Percentiles rank a stretch among this genome's conserved stretches.
These are phyloP conservation scores for Lochmaea capreae DNA, from an alignment of 2,888 invertebrate genomes.

Conservation along the genomic window DNA sequence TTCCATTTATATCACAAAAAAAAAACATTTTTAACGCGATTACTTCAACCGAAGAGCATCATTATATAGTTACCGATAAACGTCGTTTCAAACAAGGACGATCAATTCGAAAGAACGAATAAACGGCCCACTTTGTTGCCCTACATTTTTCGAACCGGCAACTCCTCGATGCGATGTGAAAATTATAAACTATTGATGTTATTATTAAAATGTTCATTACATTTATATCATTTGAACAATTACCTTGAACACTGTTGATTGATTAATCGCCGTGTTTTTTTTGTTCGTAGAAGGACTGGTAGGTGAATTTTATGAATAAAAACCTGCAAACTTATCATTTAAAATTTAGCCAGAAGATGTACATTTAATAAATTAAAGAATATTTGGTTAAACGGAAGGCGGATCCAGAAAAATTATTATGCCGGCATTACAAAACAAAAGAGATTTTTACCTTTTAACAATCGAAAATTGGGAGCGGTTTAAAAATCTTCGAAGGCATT, in stretches of 20 bases:
- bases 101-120: neutral
- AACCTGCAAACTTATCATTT: too few relatives aligned
- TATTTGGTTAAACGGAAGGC: too few relatives aligned
- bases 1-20: neutral
- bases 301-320: too few relatives aligned
- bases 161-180: neutral
- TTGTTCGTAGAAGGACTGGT: neutral
- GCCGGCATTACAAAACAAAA: too few relatives aligned
- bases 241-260: slow-evolving; percentile 12
- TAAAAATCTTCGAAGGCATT: too few relatives aligned
- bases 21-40: neutral
- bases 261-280: slow-evolving; percentile 8
- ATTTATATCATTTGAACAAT: neutral
- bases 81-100: neutral
- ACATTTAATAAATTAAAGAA: too few relatives aligned
- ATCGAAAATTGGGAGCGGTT: too few relatives aligned
- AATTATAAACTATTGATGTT: slow-evolving; percentile 5
- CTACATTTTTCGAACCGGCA: slow-evolving; percentile 4
- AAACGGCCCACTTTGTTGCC: slow-evolving; percentile 10
- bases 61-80: slow-evolving; percentile 1
- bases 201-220: neutral
- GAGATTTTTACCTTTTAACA: too few relatives aligned
- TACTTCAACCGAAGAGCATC: neutral
- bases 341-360: neutral
- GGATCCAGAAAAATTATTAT: too few relatives aligned